These are phyloP conservation scores for Amphimedon queenslandica DNA, from an alignment of 37 sponge, comb jelly and placozoan genomes.

Conservation along the genomic window DNA sequence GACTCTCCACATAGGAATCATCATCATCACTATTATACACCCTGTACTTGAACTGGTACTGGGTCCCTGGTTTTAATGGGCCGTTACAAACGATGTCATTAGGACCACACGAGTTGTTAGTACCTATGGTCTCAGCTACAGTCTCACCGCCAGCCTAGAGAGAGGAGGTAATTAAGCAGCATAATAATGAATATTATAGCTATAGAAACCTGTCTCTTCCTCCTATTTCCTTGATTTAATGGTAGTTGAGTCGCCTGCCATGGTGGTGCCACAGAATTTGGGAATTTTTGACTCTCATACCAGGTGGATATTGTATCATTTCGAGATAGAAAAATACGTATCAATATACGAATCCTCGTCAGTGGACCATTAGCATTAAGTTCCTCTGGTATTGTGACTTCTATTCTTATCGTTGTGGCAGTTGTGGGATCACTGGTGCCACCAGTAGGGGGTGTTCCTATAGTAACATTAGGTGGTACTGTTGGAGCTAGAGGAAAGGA, in stretches of 20 bases:
- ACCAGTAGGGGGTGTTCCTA: neutral
- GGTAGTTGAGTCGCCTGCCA: neutral
- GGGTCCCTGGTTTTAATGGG: conserved; percentile 25
- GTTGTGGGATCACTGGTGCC: neutral
- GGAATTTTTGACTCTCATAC: conserved; percentile 29
- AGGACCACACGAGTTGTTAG: conserved; percentile 9
- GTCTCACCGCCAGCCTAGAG: neutral
- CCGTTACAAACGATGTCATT: conserved; percentile 50
- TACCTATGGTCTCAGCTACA: conserved; percentile 10
- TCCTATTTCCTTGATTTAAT: neutral
- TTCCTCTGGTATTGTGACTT: conserved; percentile 9
- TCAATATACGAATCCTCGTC: neutral
- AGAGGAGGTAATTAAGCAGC: neutral
- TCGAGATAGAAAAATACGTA: neutral
- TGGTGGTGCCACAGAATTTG: neutral
- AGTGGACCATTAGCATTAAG: conserved; percentile 30
- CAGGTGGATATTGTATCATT: conserved; percentile 18
- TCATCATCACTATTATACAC: conserved; percentile 32
- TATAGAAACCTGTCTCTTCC: neutral
- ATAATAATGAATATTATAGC: neutral
- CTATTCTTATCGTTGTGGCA: neutral
- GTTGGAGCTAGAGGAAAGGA: too few species aligned
- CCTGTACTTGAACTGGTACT: conserved; percentile 32
- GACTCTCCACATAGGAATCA: neutral
- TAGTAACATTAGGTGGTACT: neutral